Base-by-base conservation (phyloP, 1,140 invertebrate species). In the Pararge aegeria region DNA sequence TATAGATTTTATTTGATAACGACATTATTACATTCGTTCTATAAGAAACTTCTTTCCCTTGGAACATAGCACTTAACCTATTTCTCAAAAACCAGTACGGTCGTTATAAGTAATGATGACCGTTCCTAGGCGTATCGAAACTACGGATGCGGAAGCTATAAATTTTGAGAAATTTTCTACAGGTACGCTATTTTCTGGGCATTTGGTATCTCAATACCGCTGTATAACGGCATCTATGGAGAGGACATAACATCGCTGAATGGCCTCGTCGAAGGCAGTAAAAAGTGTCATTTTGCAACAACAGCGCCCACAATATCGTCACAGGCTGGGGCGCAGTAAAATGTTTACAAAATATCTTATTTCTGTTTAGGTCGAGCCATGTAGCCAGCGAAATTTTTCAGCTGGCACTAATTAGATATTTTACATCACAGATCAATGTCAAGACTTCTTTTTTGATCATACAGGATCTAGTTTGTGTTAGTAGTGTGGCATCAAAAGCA, bases 311-410 rank as follows among this genome's bases (percentile, higher is more conserved):
- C 77, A 83, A 85, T 82, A 81, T 78, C 73, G 77, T 75, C 75
- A 74, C 80, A 81, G 80, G 62, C 77, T 74, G 80, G 72, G 73
- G 56, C 75, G 78, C 71, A 85, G 80, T 85, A 85, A 85, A 83
- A 85, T 83, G 80, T 75, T 80, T 81, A 83, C 79, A 80, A 80
- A 81, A 83, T 81, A 73, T 78, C 70, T 73, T 68, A 74, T 75
- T 80, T 73, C 78, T 80, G 74, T 82, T 81, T 63, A 63, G 55
- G 61, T 63, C 50, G 24, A 13, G 46, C 54, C 18, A 55, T 15
- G 54, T 57, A 53, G 46, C n/a, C 21, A 49, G 46, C n/a, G 46
- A 49, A 49, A 46, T 20, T 24, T 49, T 48, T 63, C 19, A 46
- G 42, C 42, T 46, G 18, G 0, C 10, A 12, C 30, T 34, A 34